phyloP scores from a whole-genome alignment of 92 coral and sea anemone species.

The Montipora capitata region DNA sequence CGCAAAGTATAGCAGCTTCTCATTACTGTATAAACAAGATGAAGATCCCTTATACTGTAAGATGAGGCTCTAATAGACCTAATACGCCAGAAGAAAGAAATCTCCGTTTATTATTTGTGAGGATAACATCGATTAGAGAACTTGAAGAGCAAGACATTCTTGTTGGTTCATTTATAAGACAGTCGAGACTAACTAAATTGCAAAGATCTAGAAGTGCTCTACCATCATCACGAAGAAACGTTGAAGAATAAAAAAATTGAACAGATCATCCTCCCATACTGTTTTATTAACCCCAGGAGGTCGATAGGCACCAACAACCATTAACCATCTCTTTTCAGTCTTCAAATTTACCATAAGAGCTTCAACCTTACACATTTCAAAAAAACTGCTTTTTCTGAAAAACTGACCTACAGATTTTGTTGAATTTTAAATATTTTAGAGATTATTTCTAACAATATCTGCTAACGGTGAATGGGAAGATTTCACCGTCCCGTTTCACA shows the following conservation, averaged over 20 bases:
- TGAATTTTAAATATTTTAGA: too few relatives aligned
- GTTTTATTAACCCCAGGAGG: neutral
- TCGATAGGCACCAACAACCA: neutral
- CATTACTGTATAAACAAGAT: neutral
- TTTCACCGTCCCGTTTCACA: too few relatives aligned
- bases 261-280: neutral
- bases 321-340: neutral
- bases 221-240: neutral
- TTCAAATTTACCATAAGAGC: neutral
- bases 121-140: neutral
- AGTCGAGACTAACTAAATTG: neutral
- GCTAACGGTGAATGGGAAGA: too few relatives aligned
- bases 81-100: neutral
- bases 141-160: neutral
- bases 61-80: neutral
- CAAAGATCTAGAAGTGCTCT: neutral
- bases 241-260: neutral
- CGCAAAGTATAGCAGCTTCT: neutral
- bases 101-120: neutral
- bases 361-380: neutral
- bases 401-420: too few relatives aligned
- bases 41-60: neutral
- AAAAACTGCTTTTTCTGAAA: too few relatives aligned
- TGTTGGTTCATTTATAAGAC: neutral
- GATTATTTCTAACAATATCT: too few relatives aligned